These are phyloP conservation scores for Plectus sambesii DNA, from an alignment of 1,140 invertebrate genomes.

Conservation along the genomic window DNA sequence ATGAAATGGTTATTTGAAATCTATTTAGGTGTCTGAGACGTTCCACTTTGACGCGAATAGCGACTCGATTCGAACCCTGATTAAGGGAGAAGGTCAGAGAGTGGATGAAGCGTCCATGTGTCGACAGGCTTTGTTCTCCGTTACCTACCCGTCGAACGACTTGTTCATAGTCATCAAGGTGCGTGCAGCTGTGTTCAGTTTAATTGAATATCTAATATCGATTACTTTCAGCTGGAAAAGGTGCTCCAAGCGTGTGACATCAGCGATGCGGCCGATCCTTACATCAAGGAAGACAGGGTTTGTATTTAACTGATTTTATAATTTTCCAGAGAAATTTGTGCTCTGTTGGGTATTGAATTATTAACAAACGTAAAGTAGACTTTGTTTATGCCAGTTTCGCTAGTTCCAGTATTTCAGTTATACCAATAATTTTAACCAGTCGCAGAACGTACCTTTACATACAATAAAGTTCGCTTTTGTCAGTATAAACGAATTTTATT, in stretches of 20 bases:
- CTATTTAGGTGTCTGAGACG: constrained; percentile 30
- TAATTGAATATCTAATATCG: constrained; percentile 1
- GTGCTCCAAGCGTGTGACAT: constrained; percentile 35
- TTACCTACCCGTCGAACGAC: constrained; percentile 13
- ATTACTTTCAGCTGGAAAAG: constrained; percentile 28
- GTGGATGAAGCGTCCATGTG: constrained; percentile 13
- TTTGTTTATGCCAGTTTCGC: too few relatives aligned
- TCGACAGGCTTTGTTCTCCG: constrained; percentile 10
- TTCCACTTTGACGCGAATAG: constrained; percentile 40
- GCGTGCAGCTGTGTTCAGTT: constrained; percentile 1
- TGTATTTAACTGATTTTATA: too few relatives aligned
- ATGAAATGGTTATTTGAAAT: too few relatives aligned
- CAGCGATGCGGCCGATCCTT: constrained; percentile 31
- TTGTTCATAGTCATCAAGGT: constrained; percentile 25
- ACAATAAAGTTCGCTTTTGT: too few relatives aligned
- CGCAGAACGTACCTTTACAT: too few relatives aligned
- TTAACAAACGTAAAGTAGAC: too few relatives aligned
- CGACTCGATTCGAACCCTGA: constrained; percentile 14
- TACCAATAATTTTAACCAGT: too few relatives aligned
- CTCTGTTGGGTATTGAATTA: too few relatives aligned
- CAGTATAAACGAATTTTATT: too few relatives aligned
- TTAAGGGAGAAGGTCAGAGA: constrained; percentile 11
- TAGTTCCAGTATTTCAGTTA: too few relatives aligned
- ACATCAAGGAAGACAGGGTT: constrained; percentile 32
- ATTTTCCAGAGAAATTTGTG: too few relatives aligned